Percentiles rank a stretch among this genome's conserved stretches.
These are phyloP conservation scores for Stegastes partitus DNA, from an alignment of 2,113 vertebrate species.

Conservation along the genomic window DNA sequence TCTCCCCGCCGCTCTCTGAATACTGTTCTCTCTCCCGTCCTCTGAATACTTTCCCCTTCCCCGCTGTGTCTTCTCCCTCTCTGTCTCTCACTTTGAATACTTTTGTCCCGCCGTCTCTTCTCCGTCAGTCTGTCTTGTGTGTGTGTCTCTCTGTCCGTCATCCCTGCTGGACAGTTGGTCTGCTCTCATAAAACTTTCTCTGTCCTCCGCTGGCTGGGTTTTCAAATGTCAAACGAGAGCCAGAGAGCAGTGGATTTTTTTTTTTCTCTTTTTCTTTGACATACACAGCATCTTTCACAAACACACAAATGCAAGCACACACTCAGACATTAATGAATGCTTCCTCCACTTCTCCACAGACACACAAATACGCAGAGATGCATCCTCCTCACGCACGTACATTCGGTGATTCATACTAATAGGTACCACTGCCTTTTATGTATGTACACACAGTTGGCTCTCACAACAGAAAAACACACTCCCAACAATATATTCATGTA, in stretches of 20 bases:
- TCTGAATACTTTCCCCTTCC: constrained; percentile 67
- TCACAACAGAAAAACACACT: constrained; percentile 31
- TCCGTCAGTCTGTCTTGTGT: constrained; percentile 20
- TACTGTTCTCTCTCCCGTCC: constrained; percentile 53
- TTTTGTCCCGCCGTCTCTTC: constrained; percentile 36
- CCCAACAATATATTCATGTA: constrained; percentile 15
- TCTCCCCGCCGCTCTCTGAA: constrained; percentile 64
- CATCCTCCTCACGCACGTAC: constrained; percentile 16
- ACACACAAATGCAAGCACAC: constrained; percentile 35
- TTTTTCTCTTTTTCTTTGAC: constrained; percentile 37
- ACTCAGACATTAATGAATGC: constrained; percentile 42
- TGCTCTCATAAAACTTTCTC: constrained; percentile 77
- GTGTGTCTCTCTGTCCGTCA: constrained; percentile 49
- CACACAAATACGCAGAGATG: neutral
- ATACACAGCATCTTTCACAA: constrained; percentile 48
- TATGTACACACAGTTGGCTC: constrained; percentile 17
- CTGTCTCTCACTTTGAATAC: constrained; percentile 55
- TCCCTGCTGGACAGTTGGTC: constrained; percentile 69
- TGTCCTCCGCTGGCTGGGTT: constrained; percentile 66
- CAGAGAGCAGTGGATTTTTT: constrained; percentile 42
- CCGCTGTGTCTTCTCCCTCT: constrained; percentile 43
- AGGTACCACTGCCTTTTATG: constrained; percentile 1
- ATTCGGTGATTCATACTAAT: constrained; percentile 44
- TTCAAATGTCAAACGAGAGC: constrained; percentile 81
- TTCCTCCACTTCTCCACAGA: constrained; percentile 13